Evolutionary conservation across 2,797 vertebrate genomes (phyloP).

Genomic region (Chrosomus eos): DNA sequence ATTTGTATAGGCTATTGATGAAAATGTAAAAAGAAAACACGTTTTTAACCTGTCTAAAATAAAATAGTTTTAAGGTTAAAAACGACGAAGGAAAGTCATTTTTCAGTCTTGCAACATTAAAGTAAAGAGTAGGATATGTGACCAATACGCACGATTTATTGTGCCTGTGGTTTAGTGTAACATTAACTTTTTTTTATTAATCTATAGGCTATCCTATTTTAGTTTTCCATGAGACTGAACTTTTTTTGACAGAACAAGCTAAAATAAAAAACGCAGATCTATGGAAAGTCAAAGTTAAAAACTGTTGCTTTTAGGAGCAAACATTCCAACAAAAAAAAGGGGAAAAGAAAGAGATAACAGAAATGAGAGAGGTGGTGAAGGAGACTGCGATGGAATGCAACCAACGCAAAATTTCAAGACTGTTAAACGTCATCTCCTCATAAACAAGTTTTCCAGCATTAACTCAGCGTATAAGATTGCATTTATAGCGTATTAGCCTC

Average conservation of each 20-base stretch:
- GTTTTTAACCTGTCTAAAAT: not conserved
- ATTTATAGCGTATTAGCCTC: constrained; percentile 63
- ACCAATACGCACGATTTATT: not conserved
- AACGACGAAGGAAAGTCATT: not conserved
- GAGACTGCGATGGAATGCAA: constrained; percentile 10
- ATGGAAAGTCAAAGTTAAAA: not conserved
- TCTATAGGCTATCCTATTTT: not conserved
- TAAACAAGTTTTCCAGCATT: constrained; percentile 58
- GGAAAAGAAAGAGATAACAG: not conserved
- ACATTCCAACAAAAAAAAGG: not conserved
- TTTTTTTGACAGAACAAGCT: not conserved
- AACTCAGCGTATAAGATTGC: constrained; percentile 56
- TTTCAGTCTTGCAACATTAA: not conserved
- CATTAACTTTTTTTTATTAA: not conserved
- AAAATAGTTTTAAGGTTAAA: not conserved
- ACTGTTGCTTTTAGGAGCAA: not conserved
- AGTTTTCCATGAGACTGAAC: not conserved
- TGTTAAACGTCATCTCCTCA: constrained; percentile 48
- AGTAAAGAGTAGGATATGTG: not conserved
- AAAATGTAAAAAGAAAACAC: not conserved
- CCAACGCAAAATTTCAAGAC: constrained; percentile 13
- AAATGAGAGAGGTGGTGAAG: not conserved
- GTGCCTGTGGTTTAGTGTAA: not conserved
- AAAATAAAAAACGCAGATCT: not conserved
- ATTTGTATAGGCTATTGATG: not conserved